Evolutionary conservation across 2,113 vertebrate genomes (phyloP).

Genomic region (Istiophorus platypterus): DNA sequence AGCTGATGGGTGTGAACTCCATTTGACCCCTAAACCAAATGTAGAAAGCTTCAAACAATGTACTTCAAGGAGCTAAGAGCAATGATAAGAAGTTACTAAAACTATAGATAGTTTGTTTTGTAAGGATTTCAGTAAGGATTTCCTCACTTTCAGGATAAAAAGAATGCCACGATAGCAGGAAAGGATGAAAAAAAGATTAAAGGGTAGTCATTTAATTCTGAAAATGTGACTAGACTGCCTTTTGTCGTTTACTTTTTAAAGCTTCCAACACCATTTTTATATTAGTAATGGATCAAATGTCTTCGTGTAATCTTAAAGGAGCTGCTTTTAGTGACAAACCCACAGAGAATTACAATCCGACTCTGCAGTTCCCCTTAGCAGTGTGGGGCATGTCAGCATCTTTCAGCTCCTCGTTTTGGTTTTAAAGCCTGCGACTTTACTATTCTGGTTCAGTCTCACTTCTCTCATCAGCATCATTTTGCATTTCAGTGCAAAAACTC

Average conservation of each 20-base stretch:
- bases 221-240: background rate
- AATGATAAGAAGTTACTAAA: background rate
- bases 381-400: background rate
- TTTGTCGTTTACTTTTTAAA: background rate
- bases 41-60: constrained; percentile 7
- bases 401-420: background rate
- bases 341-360: background rate
- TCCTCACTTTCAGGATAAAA: background rate
- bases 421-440: background rate
- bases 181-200: background rate
- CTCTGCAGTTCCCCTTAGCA: background rate
- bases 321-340: background rate
- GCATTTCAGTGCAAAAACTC: background rate
- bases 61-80: background rate
- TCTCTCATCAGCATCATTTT: background rate
- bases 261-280: background rate
- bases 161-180: background rate
- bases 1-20: constrained; percentile 24
- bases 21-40: constrained; percentile 32
- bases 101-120: constrained; percentile 12
- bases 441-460: too few species aligned
- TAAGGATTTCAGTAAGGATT: constrained; percentile 1
- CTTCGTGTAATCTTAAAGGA: too few species aligned
- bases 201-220: background rate
- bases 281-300: too few species aligned